A percentile compares a stretch with the other conserved stretches of the same genome.
phyloP scores from a whole-genome alignment of 2,113 vertebrate species.

The Mesoclemmys tuberculata region DNA sequence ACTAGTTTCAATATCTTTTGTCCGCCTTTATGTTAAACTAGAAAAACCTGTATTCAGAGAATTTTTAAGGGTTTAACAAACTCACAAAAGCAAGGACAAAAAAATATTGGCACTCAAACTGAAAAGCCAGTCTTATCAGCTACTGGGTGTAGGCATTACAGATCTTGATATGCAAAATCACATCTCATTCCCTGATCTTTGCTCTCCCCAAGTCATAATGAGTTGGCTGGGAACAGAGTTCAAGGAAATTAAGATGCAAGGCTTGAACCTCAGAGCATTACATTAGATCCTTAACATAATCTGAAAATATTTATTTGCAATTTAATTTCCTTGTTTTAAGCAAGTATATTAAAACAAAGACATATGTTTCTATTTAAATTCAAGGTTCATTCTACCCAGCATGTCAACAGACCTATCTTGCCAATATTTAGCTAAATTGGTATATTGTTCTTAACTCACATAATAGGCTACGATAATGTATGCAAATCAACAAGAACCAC shows the following conservation, averaged over 20 bases:
- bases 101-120: background rate
- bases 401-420: background rate
- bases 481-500: background rate
- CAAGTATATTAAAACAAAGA: background rate
- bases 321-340: conserved; percentile 24
- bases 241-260: background rate
- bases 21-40: background rate
- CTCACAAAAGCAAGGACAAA: background rate
- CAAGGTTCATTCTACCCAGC: background rate
- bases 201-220: background rate
- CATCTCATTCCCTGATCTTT: background rate
- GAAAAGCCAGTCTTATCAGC: background rate
- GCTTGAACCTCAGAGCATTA: background rate
- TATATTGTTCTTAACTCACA: background rate
- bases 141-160: background rate
- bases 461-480: background rate
- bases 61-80: background rate
- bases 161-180: background rate
- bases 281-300: background rate
- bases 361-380: background rate
- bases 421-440: conserved; percentile 8
- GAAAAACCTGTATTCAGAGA: background rate
- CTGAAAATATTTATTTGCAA: background rate
- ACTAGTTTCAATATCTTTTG: background rate
- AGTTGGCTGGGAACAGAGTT: background rate